Conservation (phyloP, 2,888 invertebrate genomes). For the Archaeoteleia sp. region DNA sequence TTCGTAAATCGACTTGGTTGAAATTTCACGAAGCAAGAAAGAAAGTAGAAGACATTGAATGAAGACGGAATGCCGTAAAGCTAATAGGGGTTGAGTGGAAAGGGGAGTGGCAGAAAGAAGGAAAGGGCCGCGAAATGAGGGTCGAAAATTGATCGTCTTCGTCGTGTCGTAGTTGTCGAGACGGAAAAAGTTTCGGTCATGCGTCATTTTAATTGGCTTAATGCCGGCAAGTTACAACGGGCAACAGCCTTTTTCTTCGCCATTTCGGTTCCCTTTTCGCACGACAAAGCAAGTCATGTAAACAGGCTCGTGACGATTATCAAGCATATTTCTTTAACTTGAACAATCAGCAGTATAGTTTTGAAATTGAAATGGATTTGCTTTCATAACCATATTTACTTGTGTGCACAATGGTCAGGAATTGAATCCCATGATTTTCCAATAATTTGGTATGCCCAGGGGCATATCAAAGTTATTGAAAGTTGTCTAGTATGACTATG, state of each 20-base stretch:
- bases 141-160: slow-evolving; percentile 61
- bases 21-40: background rate
- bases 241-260: slow-evolving; percentile 32
- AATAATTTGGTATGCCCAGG: background rate
- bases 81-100: slow-evolving; percentile 13
- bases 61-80: slow-evolving; percentile 2
- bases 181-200: slow-evolving; percentile 65
- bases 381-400: no score
- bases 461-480: background rate
- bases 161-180: slow-evolving; percentile 25
- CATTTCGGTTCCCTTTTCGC: slow-evolving; percentile 26
- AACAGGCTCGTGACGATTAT: slow-evolving; percentile 1
- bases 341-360: no score
- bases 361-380: no score
- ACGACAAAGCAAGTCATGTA: slow-evolving; percentile 11
- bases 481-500: slow-evolving; percentile 1
- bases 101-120: slow-evolving; percentile 2
- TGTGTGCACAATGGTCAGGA: no score
- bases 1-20: background rate
- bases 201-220: slow-evolving; percentile 71
- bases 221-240: slow-evolving; percentile 63
- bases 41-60: background rate
- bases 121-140: slow-evolving; percentile 25
- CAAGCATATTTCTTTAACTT: background rate
- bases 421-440: background rate